Base-by-base conservation (phyloP, 1,140 invertebrate species). In the Macrobrachium nipponense region DNA sequence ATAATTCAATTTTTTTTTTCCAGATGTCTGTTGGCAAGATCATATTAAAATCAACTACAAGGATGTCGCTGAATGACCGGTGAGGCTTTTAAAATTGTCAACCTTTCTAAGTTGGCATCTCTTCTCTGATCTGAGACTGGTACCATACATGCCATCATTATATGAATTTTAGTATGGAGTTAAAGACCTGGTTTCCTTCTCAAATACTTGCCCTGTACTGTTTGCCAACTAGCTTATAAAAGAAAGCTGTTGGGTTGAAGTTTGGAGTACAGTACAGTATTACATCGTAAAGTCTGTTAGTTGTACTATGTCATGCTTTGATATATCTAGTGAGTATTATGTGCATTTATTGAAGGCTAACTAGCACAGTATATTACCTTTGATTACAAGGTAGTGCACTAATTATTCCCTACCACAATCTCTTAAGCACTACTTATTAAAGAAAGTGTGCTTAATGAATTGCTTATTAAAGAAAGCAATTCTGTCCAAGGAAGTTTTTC, bases 31-130 rank as follows among this genome's bases (percentile, higher is more conserved):
- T 86, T 62, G 84, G 84, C 64, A 86, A 86, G 84, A 86, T 86
- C 51, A 86, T 86, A 44, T 59, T 86, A 62, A 86, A 86, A 72
- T 86, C 84, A 23, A 86, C 84, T 36, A 86, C 84, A 73, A 59
- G 84, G 84, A 86, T 86, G 84, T 86, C 84, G 77, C 77, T 86
- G 77, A 86, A 86, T 59, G 84, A 86, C 84, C 84, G 84, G 84
- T 86, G 84, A 86, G 84, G 59, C 80, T 51, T 58, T 62, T 70
- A 80, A 44, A 68, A 77, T 43, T 75, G 68, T 62, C 64, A 73
- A 27, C 61, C 44, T 14, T 60, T 60, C 75, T 86, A 62, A 20
- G 58, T 86, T 70, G 68, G 43, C 80, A 76, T 66, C 78, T 70
- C 43, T 36, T 59, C 66, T 18, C 23, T 61, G n/a, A 75, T 23